Conservation (phyloP, 1,140 invertebrate genomes). For the Camponotus vicinus region DNA sequence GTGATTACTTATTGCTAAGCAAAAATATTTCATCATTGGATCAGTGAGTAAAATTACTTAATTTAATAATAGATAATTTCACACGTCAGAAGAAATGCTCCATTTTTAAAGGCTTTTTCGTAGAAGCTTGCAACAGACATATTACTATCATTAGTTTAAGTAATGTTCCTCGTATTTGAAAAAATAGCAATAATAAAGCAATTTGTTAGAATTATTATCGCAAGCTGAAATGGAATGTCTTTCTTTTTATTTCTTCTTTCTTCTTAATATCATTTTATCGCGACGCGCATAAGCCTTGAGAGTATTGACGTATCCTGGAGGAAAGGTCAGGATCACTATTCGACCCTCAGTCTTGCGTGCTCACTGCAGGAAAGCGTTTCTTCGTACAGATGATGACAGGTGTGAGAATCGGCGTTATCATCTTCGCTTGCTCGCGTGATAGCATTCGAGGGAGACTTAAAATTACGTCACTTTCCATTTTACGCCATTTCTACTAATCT, state of each 20-base stretch:
- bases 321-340: slow-evolving; percentile 74
- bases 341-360: slow-evolving; percentile 27
- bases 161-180: not conserved
- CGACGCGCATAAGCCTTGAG: slow-evolving; percentile 5
- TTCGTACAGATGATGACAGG: slow-evolving; percentile 32
- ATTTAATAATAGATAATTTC: too few relatives aligned
- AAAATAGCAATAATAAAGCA: not conserved
- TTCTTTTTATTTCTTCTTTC: not conserved
- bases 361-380: slow-evolving; percentile 19
- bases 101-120: not conserved
- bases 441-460: slow-evolving; percentile 45
- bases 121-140: not conserved
- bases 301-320: slow-evolving; percentile 65
- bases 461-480: slow-evolving; percentile 71
- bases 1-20: not conserved
- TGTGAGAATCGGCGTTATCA: slow-evolving; percentile 6
- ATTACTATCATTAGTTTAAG: not conserved
- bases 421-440: slow-evolving; percentile 30
- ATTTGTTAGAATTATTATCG: slow-evolving; percentile 32
- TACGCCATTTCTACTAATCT: slow-evolving; percentile 53
- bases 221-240: not conserved
- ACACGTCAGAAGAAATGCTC: not conserved
- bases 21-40: slow-evolving; percentile 5
- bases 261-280: slow-evolving; percentile 46
- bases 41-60: not conserved